These are phyloP conservation scores for Peribatodes rhomboidaria DNA, from an alignment of 2,888 invertebrate species.

Conservation along the genomic window DNA sequence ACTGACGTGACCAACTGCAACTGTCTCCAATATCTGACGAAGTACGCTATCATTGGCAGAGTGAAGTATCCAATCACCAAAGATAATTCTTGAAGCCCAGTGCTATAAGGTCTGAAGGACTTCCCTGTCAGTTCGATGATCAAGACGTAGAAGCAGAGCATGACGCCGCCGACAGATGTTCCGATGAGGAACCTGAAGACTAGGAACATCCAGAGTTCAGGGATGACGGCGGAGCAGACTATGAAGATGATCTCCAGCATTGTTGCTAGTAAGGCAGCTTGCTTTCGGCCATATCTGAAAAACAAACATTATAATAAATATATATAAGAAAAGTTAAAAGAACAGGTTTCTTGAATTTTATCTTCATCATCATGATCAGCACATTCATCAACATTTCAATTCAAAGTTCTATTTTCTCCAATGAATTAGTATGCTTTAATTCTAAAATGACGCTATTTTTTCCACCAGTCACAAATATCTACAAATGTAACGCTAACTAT, in stretches of 20 bases:
- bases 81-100: conserved; percentile 85
- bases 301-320: not conserved
- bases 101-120: conserved; percentile 82
- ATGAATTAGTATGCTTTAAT: too few relatives aligned
- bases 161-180: conserved; percentile 88
- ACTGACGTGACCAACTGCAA: conserved; percentile 86
- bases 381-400: too few relatives aligned
- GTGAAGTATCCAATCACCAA: conserved; percentile 85
- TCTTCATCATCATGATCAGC: too few relatives aligned
- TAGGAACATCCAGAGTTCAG: conserved; percentile 87
- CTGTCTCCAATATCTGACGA: conserved; percentile 86
- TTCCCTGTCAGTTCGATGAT: conserved; percentile 88
- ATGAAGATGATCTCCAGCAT: conserved; percentile 85
- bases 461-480: too few relatives aligned
- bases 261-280: conserved; percentile 86
- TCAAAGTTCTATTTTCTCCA: too few relatives aligned
- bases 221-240: conserved; percentile 82
- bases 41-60: conserved; percentile 87
- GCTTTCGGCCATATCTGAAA: conserved; percentile 88
- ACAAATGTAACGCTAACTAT: too few relatives aligned
- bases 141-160: conserved; percentile 89
- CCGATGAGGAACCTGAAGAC: conserved; percentile 87
- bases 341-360: too few relatives aligned
- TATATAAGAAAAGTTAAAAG: too few relatives aligned
- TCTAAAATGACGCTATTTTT: too few relatives aligned